phyloP scores from a whole-genome alignment of 2,888 invertebrate genomes.

The Adineta ricciae region DNA sequence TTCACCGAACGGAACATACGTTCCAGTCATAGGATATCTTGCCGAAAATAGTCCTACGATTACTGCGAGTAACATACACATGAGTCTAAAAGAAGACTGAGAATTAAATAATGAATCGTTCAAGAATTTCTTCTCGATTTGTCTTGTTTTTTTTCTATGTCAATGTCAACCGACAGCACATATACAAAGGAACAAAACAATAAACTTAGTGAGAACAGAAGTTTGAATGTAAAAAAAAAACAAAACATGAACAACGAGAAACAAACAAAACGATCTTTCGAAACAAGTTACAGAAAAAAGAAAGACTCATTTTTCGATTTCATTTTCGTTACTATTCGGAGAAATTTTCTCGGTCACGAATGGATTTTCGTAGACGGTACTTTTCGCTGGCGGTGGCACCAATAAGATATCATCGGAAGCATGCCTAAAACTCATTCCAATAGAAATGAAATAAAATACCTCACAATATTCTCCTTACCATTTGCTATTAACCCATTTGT shows the following conservation, averaged over 20 bases:
- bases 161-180: neutral
- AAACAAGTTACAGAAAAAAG: neutral
- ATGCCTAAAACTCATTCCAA: neutral
- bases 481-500: conserved; percentile 10
- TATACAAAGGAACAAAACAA: neutral
- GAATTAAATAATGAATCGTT: too few relatives aligned
- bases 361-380: conserved; percentile 1
- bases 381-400: neutral
- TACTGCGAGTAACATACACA: too few relatives aligned
- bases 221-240: neutral
- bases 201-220: too few relatives aligned
- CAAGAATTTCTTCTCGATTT: neutral
- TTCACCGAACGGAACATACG: too few relatives aligned
- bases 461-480: neutral
- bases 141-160: neutral
- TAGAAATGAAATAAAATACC: neutral
- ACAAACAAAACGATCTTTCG: neutral
- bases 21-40: too few relatives aligned
- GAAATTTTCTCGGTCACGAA: neutral
- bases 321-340: neutral
- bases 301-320: neutral
- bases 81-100: too few relatives aligned
- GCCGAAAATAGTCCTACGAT: too few relatives aligned
- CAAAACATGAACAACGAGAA: neutral
- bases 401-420: neutral